Percentiles rank a stretch among this genome's conserved stretches.
phyloP scores from a whole-genome alignment of 2,888 invertebrate genomes.

The Brenthis ino region DNA sequence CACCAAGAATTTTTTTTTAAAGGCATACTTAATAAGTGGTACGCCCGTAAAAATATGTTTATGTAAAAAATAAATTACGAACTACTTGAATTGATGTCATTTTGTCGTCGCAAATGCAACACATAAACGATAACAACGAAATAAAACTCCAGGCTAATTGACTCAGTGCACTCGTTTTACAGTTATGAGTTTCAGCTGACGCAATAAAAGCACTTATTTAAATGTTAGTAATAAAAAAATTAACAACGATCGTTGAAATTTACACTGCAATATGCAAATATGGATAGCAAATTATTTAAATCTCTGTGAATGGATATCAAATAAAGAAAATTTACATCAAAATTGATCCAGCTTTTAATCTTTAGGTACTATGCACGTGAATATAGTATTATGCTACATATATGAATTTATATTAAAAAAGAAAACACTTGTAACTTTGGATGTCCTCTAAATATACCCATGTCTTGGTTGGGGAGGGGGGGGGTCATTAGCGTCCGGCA shows the following conservation, averaged over 20 bases:
- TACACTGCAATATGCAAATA: background rate
- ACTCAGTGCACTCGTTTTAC: constrained; percentile 28
- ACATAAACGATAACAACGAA: constrained; percentile 27
- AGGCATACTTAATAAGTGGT: too few species aligned
- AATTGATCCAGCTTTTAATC: too few species aligned
- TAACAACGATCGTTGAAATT: background rate
- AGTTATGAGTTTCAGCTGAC: constrained; percentile 33
- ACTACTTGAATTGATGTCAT: background rate
- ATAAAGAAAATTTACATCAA: background rate
- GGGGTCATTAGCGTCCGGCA: too few species aligned
- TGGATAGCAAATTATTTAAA: background rate
- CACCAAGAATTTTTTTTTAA: too few species aligned
- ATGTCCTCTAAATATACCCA: too few species aligned
- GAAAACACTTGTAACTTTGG: too few species aligned
- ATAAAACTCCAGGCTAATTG: constrained; percentile 31
- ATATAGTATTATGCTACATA: too few species aligned
- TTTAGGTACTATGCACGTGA: too few species aligned
- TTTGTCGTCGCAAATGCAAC: constrained; percentile 31
- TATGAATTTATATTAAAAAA: too few species aligned
- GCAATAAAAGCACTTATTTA: constrained; percentile 17
- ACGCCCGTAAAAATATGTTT: background rate
- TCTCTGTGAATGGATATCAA: background rate
- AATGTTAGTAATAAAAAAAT: constrained; percentile 7
- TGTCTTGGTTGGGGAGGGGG: too few species aligned
- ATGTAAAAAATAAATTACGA: background rate